Conservation (phyloP, 2,888 invertebrate species). For the Stratiomys singularior region DNA sequence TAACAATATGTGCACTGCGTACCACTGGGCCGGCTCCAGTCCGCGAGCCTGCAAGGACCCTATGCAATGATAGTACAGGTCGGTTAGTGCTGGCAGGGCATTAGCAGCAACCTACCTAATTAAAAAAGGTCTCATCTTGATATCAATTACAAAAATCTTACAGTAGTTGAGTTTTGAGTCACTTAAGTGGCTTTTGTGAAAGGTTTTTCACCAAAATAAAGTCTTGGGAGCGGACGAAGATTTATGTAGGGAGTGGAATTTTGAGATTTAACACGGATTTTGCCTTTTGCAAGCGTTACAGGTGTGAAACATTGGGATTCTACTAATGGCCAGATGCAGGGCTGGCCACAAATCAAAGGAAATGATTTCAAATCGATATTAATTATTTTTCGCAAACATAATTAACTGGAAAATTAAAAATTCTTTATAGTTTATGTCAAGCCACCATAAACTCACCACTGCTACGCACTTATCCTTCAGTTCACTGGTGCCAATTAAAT, state of each 20-base stretch:
- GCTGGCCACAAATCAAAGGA: background rate
- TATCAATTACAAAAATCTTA: constrained; percentile 47
- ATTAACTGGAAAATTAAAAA: too few relatives aligned
- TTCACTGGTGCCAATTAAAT: too few relatives aligned
- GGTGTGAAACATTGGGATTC: background rate
- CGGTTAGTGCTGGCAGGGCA: background rate
- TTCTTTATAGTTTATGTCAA: too few relatives aligned
- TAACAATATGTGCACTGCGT: constrained; percentile 15
- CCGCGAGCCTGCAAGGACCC: background rate
- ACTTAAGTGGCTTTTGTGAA: constrained; percentile 40
- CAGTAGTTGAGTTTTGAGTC: constrained; percentile 46
- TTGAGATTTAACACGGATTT: constrained; percentile 3
- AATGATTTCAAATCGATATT: too few relatives aligned
- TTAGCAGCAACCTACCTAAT: constrained; percentile 45
- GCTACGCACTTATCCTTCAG: too few relatives aligned
- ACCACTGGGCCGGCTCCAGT: background rate
- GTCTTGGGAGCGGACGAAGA: constrained; percentile 30
- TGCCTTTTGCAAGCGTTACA: constrained; percentile 6
- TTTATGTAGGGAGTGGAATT: constrained; percentile 35
- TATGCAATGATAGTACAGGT: background rate
- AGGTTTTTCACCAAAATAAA: constrained; percentile 22
- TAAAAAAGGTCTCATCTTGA: constrained; percentile 45
- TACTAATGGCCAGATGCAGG: background rate
- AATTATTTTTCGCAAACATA: too few relatives aligned
- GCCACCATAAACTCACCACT: too few relatives aligned